Evolutionary conservation across 1,140 invertebrate genomes (phyloP), one percentile per base, ranked within the genome.

Genomic region (Cydia strobilella): DNA sequence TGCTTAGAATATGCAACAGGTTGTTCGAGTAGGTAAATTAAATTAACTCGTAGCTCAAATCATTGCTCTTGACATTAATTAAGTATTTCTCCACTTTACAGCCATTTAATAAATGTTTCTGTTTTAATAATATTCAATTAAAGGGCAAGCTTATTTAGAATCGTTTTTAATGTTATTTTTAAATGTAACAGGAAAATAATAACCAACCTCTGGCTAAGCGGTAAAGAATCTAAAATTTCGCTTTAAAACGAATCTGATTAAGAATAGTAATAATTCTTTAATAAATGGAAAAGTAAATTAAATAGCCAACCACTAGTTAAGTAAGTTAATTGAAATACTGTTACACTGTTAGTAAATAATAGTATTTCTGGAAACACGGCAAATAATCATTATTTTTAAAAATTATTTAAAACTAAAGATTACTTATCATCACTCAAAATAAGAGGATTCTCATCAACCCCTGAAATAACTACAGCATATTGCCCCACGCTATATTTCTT

Each of bases 391-490:
- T n/a, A 15, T 3, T 4, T 42, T 3, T 15, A 15, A 48, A 48
- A n/a, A 6, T 4, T n/a, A 18, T 54, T 13, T 75, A 63, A 20
- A 74, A 48, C 74, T 72, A n/a, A 72, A 45, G 42, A 13, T 72
- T 74, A 25, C 72, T 39, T 79, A 63, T 81, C 77, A 23, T 85
- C 85, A 25, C 82, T 75, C n/a, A 86, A 54, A 20, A 85, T 82
- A 0, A 92, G 75, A 0, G 90, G 90, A 31, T 92, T 92, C 42
- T 88, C 86, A 15, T 91, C 88, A 4, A 82, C 74, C 10, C 75
- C 79, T 0, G 82, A 59, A 3, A 85, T 73, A 0, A 88, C 78
- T 9, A 89, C 81, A 0, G 84, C 79, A 42, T 86, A 89, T 25
- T 85, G 83, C 9, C 75, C 75, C 3, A 74, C 72, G 27, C 79